Conservation (phyloP, 1,140 invertebrate genomes). For the Homarus americanus region DNA sequence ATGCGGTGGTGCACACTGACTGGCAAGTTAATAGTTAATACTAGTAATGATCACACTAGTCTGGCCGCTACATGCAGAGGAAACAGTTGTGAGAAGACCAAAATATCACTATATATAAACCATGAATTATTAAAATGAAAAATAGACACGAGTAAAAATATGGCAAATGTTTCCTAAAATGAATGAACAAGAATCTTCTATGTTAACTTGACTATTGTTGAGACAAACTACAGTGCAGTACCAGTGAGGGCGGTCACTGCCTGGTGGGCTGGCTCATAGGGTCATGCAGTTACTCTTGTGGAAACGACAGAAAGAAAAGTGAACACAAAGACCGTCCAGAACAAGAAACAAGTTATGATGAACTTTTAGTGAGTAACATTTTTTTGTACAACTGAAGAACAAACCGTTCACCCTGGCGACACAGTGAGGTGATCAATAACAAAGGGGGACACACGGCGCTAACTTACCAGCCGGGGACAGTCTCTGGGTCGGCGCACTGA, state of each 20-base stretch:
- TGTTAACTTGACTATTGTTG: neutral
- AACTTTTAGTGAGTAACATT: neutral
- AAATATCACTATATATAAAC: neutral
- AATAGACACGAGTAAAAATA: neutral
- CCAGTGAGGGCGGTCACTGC: neutral
- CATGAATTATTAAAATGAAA: neutral
- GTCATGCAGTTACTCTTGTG: neutral
- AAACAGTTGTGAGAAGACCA: neutral
- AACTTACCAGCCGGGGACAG: slow-evolving; percentile 96
- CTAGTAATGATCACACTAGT: no score
- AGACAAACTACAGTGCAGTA: neutral
- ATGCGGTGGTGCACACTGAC: no score
- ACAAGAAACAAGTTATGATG: neutral
- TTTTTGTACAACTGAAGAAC: neutral
- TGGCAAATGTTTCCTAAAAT: neutral
- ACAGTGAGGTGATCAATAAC: no score
- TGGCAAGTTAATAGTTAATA: no score
- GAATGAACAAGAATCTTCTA: neutral
- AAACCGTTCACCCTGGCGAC: no score
- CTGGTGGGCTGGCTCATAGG: neutral
- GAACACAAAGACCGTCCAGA: neutral
- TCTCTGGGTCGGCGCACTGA: slow-evolving; percentile 95
- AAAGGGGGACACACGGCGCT: neutral
- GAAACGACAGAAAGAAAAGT: neutral
- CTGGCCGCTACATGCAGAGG: neutral